Base-by-base conservation (phyloP, 2,888 invertebrate genomes). In the Nomada hirtipes region DNA sequence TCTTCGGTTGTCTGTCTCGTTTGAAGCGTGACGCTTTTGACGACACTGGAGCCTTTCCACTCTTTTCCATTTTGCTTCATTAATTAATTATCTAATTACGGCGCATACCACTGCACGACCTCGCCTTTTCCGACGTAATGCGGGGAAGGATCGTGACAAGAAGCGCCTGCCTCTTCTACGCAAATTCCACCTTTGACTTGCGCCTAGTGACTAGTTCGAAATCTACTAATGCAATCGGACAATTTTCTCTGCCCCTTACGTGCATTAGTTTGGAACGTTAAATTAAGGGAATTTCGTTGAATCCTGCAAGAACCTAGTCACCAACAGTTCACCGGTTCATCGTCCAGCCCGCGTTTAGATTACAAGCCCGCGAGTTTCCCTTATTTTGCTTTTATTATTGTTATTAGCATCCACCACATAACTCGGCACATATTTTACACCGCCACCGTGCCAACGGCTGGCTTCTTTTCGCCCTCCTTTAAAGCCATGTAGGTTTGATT, bases 301-400 rank as follows among this genome's bases (percentile, higher is more conserved):
- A 44, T 29, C 29, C 29, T 29, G 29, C 42, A 44, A 10, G 64
- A 57, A 57, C 36, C 63, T 20, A 70, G 50, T 59, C 69, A 60
- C 57, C 42, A 55, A 20, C 9, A 65, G 23, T 59, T 11, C 47
- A 18, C 76, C 18, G 60, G 73, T 59, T 59, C 59, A 68, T 53
- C 59, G 67, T 63, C 78, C 52, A 64, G 23, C 73, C 47, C 47
- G 52, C 53, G 59, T 71, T 72, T 61, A 10, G 18, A 89, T 87
- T 84, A 84, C 86, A 80, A 76, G 76, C 57, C 79, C 82, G 84
- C 84, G 86, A 87, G 89, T 88, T 86, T 83, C 86, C 82, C 84
- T 83, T 86, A 86, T 87, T 88, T 83, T 86, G 72, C 77, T 83
- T 86, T 89, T 83, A 86, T 89, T 87, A 86, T 83, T 84, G 84